A percentile compares a stretch with the other conserved stretches of the same genome.
Conservation (phyloP, 1,140 invertebrate genomes). For the Drosophila parvula region DNA sequence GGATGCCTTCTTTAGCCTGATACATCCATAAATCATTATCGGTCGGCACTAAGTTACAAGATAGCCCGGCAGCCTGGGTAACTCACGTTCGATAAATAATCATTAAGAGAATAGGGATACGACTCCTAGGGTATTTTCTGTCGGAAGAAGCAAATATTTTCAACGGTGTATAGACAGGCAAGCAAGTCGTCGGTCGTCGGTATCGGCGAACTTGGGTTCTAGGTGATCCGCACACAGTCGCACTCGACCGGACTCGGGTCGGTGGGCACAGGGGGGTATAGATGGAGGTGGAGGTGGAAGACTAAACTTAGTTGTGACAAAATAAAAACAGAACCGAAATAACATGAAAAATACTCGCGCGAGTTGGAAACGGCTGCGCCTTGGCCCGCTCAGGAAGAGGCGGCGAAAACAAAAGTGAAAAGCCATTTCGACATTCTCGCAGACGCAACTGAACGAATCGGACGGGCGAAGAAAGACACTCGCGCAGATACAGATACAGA, state of each 20-base stretch:
- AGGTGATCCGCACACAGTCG: constrained; percentile 33
- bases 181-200: constrained; percentile 5
- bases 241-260: background rate
- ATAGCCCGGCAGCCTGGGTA: no score
- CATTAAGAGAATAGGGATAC: no score
- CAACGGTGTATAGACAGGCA: constrained; percentile 1
- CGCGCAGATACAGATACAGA: constrained; percentile 45
- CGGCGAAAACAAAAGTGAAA: constrained; percentile 66
- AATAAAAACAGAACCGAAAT: constrained; percentile 59
- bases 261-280: constrained; percentile 19
- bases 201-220: constrained; percentile 15
- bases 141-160: background rate
- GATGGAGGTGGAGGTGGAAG: constrained; percentile 12
- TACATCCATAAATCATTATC: no score
- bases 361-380: constrained; percentile 49
- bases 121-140: background rate
- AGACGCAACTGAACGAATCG: constrained; percentile 63
- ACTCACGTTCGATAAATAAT: no score
- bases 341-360: constrained; percentile 47
- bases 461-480: constrained; percentile 47
- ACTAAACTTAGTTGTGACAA: constrained; percentile 50
- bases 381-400: constrained; percentile 59
- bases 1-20: no score
- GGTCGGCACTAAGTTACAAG: no score
- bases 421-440: constrained; percentile 70